Evolutionary conservation across 2,797 vertebrate species (phyloP), one percentile per base, ranked within the genome.

Genomic region (Chiloscyllium punctatum): DNA sequence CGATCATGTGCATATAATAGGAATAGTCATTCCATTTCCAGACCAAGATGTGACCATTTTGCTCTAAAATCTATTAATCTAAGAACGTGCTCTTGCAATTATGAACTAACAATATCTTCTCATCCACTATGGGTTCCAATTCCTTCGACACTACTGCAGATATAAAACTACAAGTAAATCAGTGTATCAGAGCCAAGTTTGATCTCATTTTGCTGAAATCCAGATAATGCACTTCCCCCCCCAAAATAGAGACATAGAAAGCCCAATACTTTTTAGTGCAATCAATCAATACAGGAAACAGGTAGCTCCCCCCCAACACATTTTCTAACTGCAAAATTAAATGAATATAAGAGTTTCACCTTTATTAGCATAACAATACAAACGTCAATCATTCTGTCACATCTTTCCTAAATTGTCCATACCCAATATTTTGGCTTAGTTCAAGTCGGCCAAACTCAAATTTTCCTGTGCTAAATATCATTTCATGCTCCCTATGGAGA

Each of bases 261-360:
- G 88, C 90, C 37, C 90, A 92, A 92, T 16, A 33, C 66, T 68
- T 68, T 92, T 37, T 11, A 68, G 90, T n/a, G 66, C 62, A 68
- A 92, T 92, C 62, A 68, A 92, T 92, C 90, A 92, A 92, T 69
- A 37, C 66, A 92, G 53, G 90, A 69, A 92, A 92, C 23, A 42
- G 42, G 23, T 92, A 42, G 62, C 66, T 25, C 90, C 8, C 62
- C 62, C 42, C 42, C 42, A 42, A 69, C 18, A 48, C 16, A 42
- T 48, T 37, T 37, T 66, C 62, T 18, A 69, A 69, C 66, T 68
- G 90, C 7, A 37, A 68, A 68, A 68, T 25, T 92, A n/a, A 92
- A 69, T 84, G 66, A 69, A 53, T 68, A 16, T 23, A 37, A 91
- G 30, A 18, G 33, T 68, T 92, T 92, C 90, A 92, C n/a, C 62